Percentiles rank a stretch among this genome's conserved stretches.
Conservation (phyloP, 2,888 invertebrate species). For the Ectemnius continuus region DNA sequence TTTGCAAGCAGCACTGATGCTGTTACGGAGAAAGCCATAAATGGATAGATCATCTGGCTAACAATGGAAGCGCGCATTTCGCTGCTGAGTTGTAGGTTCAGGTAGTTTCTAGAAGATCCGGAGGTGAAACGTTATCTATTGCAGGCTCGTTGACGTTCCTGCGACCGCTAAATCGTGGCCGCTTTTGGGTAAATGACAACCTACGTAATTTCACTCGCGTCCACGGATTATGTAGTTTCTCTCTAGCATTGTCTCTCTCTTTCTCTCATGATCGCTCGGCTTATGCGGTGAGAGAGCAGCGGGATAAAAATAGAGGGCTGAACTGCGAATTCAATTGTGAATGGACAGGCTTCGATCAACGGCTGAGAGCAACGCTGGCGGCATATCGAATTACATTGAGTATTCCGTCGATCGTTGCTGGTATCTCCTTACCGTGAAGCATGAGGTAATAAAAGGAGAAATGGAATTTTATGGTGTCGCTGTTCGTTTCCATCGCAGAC, state of each 20-base stretch:
- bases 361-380: not conserved
- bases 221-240: not conserved
- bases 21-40: not conserved
- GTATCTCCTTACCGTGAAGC: not conserved
- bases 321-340: not conserved
- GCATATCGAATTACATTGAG: conserved; percentile 4
- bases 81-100: not conserved
- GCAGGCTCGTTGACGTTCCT: not conserved
- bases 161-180: not conserved
- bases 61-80: conserved; percentile 17
- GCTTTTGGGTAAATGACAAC: not conserved
- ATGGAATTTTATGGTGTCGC: conserved; percentile 4
- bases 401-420: not conserved
- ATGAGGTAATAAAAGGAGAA: conserved; percentile 1
- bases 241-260: too few relatives aligned
- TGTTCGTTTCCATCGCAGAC: not conserved
- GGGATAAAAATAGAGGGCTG: not conserved
- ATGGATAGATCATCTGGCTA: not conserved
- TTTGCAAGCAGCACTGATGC: not conserved
- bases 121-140: not conserved
- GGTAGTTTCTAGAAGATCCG: too few relatives aligned
- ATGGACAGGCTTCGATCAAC: conserved; percentile 2
- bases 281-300: too few relatives aligned
- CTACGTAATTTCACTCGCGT: not conserved
- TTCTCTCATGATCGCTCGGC: too few relatives aligned